Conservation (phyloP, 2,888 invertebrate species). For the Graphium colonna region DNA sequence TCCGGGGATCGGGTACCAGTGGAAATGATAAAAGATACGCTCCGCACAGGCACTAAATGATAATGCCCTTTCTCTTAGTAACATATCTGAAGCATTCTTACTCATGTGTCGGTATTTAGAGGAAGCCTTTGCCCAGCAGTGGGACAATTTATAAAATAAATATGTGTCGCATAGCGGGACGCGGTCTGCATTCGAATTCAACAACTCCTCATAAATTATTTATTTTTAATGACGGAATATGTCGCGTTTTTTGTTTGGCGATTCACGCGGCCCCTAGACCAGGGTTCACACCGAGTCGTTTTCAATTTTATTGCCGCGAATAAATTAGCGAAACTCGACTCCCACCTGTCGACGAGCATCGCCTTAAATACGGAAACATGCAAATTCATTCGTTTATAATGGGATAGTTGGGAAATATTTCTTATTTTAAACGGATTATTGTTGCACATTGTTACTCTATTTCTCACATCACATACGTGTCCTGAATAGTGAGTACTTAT, state of each 20-base stretch:
- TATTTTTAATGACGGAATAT: constrained; percentile 19
- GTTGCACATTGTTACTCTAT: constrained; percentile 2
- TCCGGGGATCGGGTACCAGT: constrained; percentile 65
- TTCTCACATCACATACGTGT: too few relatives aligned
- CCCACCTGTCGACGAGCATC: constrained; percentile 16
- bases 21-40: constrained; percentile 75
- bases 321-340: constrained; percentile 12
- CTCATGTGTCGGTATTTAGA: too few relatives aligned
- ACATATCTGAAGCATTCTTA: constrained; percentile 6
- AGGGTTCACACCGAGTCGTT: not conserved
- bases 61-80: constrained; percentile 25
- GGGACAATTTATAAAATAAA: too few relatives aligned
- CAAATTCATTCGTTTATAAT: constrained; percentile 13
- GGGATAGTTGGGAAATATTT: not conserved
- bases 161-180: constrained; percentile 5
- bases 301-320: constrained; percentile 17
- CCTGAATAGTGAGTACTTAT: too few relatives aligned
- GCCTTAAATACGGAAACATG: constrained; percentile 3
- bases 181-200: constrained; percentile 5
- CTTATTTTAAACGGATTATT: not conserved
- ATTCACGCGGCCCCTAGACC: not conserved
- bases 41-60: constrained; percentile 36
- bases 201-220: constrained; percentile 20
- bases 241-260: constrained; percentile 10
- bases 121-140: too few relatives aligned